Base-by-base conservation (phyloP, 2,113 vertebrate genomes). In the Catharus bicknelli region DNA sequence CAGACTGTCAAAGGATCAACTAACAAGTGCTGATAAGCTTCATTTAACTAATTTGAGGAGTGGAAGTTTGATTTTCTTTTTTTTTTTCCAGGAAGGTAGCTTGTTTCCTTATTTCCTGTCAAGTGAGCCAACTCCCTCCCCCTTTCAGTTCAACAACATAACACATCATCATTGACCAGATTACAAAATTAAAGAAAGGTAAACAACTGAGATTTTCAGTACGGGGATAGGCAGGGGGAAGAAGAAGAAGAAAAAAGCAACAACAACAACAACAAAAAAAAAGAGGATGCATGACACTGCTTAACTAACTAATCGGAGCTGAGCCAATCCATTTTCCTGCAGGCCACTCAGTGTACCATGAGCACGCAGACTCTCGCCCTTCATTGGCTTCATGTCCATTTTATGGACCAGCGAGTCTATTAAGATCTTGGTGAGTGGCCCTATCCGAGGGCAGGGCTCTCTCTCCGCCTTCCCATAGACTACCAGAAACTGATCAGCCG, bases 1-100 rank as follows among this genome's bases (percentile, higher is more conserved):
- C 97, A 97, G 98, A 98, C 98, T 98, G 98, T 98, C 98, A 98
- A 98, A 98, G 97, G 94, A 98, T 97, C 92, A 97, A 93, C 97
- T 97, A 96, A 95, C 97, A 96, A 97, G 95, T 86, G 76, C 90
- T 95, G 97, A 98, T 98, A 97, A 98, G 97, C 97, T 98, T 98
- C 98, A 98, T 98, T 98, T 97, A 98, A 98, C 98, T 98, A 97
- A 98, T 97, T 97, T 97, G 94, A 98, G 95, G 96, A 97, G 96
- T 97, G 96, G 96, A 98, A 98, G 96, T 97, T 97, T 90, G 85
- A 90, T 88, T 94, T 97, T 97, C 83, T 67, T 66, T 77, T 95
- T 95, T 76, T 95, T 96, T 96, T 92, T 88, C 81, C 97, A 98
- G 97, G 97, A 98, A 98, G 97, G 97, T 98, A 97, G 95, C 95